These are phyloP conservation scores for Haliclona indistincta DNA, from an alignment of 37 sponge, comb jelly and placozoan species.

Conservation along the genomic window DNA sequence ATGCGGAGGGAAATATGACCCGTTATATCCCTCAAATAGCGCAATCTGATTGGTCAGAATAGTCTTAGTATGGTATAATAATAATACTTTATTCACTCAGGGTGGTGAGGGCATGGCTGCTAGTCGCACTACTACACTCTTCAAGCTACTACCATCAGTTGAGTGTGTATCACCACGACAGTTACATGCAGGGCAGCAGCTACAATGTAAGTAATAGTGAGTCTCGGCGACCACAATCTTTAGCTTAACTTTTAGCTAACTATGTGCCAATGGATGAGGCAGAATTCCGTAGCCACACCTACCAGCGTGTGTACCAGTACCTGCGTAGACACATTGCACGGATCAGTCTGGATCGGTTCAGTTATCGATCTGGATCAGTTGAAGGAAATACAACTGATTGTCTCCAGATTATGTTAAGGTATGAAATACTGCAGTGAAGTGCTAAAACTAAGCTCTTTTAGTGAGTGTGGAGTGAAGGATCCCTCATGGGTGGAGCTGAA, in stretches of 20 bases:
- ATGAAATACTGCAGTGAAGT: not conserved
- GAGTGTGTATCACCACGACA: slow-evolving; percentile 40
- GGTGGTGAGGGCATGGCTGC: not conserved
- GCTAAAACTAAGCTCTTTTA: not conserved
- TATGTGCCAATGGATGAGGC: slow-evolving; percentile 34
- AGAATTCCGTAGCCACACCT: slow-evolving; percentile 29
- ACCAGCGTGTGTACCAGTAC: slow-evolving; percentile 74
- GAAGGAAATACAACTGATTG: slow-evolving; percentile 27
- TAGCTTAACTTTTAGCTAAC: not conserved
- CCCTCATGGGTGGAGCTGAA: slow-evolving; percentile 80
- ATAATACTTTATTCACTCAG: too few species aligned
- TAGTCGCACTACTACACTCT: not conserved
- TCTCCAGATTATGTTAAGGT: slow-evolving; percentile 19
- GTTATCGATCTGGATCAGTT: slow-evolving; percentile 13
- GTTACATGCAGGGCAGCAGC: too few species aligned
- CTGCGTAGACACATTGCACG: slow-evolving; percentile 18
- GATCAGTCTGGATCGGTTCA: slow-evolving; percentile 23
- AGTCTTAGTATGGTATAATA: too few species aligned
- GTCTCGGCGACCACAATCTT: not conserved
- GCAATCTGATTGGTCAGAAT: too few species aligned
- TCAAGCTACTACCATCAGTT: slow-evolving; percentile 35
- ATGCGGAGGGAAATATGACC: too few species aligned
- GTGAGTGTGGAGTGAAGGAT: slow-evolving; percentile 42
- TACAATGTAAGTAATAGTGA: too few species aligned
- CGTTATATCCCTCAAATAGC: too few species aligned